These are phyloP conservation scores for Tamias sibiricus DNA, from an alignment of 2,113 vertebrate genomes.

Conservation along the genomic window DNA sequence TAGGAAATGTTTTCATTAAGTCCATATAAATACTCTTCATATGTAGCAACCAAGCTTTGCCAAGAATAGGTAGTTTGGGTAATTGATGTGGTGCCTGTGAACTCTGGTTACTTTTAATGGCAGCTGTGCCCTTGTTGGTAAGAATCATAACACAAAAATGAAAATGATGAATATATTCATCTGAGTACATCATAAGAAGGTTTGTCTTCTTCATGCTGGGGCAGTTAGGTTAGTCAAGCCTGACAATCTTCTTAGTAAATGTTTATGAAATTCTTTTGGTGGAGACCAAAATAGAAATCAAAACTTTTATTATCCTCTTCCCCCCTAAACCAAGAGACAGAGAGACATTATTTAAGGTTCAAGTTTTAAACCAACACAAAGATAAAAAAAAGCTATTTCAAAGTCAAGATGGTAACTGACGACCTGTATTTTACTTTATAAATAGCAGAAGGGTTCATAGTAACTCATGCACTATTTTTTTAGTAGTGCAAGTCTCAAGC, in stretches of 20 bases:
- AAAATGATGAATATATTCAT: constrained; percentile 36
- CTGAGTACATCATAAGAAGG: constrained; percentile 19
- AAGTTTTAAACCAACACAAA: constrained; percentile 66
- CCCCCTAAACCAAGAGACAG: constrained; percentile 24
- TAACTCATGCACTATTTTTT: constrained; percentile 58
- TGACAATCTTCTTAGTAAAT: constrained; percentile 60
- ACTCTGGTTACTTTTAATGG: constrained; percentile 49
- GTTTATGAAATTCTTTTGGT: constrained; percentile 73
- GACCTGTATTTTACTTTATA: constrained; percentile 70
- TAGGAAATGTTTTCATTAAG: constrained; percentile 21
- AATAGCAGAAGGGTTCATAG: constrained; percentile 59
- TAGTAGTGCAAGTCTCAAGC: not conserved
- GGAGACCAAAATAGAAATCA: constrained; percentile 67
- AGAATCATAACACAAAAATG: constrained; percentile 34
- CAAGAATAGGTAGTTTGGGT: not conserved
- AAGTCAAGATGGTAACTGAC: constrained; percentile 51
- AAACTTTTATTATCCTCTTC: constrained; percentile 57
- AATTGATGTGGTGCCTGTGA: constrained; percentile 9
- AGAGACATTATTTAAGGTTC: constrained; percentile 69
- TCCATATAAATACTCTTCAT: not conserved
- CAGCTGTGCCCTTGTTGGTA: not conserved
- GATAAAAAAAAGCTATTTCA: constrained; percentile 70
- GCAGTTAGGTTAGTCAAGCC: constrained; percentile 35
- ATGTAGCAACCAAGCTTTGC: not conserved
- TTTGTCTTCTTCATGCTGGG: constrained; percentile 29